Conservation (phyloP, 1,140 invertebrate genomes). For the Tribolium madens region DNA sequence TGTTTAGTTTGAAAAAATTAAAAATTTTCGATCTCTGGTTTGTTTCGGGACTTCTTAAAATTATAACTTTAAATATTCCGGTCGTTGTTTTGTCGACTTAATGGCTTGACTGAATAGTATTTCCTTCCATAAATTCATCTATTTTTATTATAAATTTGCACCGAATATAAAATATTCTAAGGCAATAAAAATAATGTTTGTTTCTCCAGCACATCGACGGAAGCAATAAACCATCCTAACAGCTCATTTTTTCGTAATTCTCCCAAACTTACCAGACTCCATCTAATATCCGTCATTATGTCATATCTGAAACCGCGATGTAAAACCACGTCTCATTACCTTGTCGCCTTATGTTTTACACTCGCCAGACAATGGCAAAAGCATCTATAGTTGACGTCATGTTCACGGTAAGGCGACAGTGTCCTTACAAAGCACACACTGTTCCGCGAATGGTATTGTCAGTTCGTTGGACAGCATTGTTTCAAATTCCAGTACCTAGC, state of each 20-base stretch:
- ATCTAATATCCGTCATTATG: not conserved
- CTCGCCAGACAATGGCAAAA: not conserved
- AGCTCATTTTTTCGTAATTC: not conserved
- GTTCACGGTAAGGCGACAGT: slow-evolving; percentile 25
- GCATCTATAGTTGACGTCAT: slow-evolving; percentile 11
- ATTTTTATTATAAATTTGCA: slow-evolving; percentile 34
- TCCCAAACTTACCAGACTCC: not conserved
- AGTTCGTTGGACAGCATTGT: slow-evolving; percentile 23
- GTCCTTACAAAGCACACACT: slow-evolving; percentile 25
- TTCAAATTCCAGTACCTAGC: not conserved
- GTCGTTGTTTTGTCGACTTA: not conserved
- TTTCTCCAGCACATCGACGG: slow-evolving; percentile 23
- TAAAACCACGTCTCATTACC: not conserved
- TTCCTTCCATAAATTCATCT: slow-evolving; percentile 31
- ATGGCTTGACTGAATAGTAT: not conserved
- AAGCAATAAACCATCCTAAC: slow-evolving; percentile 15
- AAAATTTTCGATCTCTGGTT: not conserved
- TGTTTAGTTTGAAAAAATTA: not conserved
- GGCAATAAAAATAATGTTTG: slow-evolving; percentile 28
- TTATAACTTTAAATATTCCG: not conserved
- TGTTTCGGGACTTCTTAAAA: not conserved
- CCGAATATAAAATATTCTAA: slow-evolving; percentile 5
- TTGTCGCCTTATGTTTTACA: not conserved
- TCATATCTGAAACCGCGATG: not conserved
- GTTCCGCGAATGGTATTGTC: slow-evolving; percentile 21